A percentile compares a stretch with the other conserved stretches of the same genome.
phyloP scores from a whole-genome alignment of 2,888 invertebrate genomes.

The Pyrrhosoma nymphula region DNA sequence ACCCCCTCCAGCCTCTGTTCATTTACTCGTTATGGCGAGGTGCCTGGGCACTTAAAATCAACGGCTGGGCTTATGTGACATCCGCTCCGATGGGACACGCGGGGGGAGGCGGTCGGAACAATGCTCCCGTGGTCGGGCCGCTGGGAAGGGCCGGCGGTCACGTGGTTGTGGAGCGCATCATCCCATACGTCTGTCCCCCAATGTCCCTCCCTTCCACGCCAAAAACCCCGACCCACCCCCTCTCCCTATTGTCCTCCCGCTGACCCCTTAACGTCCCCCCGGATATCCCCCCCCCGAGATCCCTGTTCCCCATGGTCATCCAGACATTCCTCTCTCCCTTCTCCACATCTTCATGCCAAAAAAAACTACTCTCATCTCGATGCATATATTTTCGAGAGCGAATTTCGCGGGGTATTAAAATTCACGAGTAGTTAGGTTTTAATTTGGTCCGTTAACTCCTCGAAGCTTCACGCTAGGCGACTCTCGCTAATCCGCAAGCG shows the following conservation, averaged over 20 bases:
- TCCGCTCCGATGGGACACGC: background rate
- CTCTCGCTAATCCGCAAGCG: background rate
- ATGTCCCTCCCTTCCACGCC: background rate
- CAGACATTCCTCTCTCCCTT: background rate
- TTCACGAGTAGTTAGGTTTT: background rate
- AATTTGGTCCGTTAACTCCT: slow-evolving; percentile 15
- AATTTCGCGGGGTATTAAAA: background rate
- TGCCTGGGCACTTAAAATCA: background rate
- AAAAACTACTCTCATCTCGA: background rate
- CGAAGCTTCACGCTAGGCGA: background rate
- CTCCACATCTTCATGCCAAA: background rate
- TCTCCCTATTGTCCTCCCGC: background rate
- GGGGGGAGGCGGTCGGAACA: background rate
- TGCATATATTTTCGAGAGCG: background rate
- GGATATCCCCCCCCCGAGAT: too few relatives aligned
- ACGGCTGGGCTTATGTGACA: background rate
- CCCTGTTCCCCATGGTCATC: too few relatives aligned
- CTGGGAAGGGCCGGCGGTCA: background rate
- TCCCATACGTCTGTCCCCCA: background rate
- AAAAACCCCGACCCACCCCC: background rate
- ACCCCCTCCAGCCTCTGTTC: background rate
- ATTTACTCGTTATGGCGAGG: slow-evolving; percentile 10
- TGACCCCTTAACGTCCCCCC: too few relatives aligned
- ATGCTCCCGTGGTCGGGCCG: background rate
- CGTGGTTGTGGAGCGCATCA: background rate